Conservation (phyloP, 2,888 invertebrate genomes). For the Drosophila suboccidentalis region DNA sequence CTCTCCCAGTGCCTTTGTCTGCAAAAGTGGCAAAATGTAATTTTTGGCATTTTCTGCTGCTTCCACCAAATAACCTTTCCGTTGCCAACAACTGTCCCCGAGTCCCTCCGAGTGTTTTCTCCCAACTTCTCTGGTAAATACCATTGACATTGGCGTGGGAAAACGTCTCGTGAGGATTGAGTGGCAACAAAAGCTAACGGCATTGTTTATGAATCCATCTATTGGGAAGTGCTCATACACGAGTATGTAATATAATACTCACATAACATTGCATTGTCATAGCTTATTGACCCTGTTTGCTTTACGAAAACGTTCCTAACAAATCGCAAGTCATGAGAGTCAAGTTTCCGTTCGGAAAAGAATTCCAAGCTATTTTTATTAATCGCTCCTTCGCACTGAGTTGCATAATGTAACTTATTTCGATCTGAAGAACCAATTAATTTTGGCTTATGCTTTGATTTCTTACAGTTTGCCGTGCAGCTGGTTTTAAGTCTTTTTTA, state of each 20-base stretch:
- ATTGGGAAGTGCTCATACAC: constrained; percentile 30
- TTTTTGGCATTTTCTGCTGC: constrained; percentile 75
- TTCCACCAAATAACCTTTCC: constrained; percentile 36
- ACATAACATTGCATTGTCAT: constrained; percentile 26
- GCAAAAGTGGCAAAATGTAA: constrained; percentile 79
- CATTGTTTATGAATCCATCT: constrained; percentile 58
- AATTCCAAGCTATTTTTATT: not conserved
- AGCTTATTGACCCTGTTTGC: constrained; percentile 13
- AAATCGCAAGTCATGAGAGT: constrained; percentile 11
- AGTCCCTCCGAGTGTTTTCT: constrained; percentile 1
- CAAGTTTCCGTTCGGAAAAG: not conserved
- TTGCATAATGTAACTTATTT: constrained; percentile 9
- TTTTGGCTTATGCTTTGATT: constrained; percentile 22
- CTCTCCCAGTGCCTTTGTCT: constrained; percentile 57
- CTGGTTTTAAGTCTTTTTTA: constrained; percentile 25
- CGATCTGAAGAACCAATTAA: constrained; percentile 28
- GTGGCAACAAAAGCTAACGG: constrained; percentile 55
- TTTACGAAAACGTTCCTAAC: constrained; percentile 5
- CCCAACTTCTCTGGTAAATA: constrained; percentile 35
- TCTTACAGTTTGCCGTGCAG: constrained; percentile 21
- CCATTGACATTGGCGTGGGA: constrained; percentile 41
- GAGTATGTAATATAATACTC: constrained; percentile 5
- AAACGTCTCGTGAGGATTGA: constrained; percentile 51
- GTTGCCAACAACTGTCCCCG: constrained; percentile 18
- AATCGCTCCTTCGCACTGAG: not conserved